phyloP scores from a whole-genome alignment of 1,140 invertebrate species.

The Lepidostoma basale region DNA sequence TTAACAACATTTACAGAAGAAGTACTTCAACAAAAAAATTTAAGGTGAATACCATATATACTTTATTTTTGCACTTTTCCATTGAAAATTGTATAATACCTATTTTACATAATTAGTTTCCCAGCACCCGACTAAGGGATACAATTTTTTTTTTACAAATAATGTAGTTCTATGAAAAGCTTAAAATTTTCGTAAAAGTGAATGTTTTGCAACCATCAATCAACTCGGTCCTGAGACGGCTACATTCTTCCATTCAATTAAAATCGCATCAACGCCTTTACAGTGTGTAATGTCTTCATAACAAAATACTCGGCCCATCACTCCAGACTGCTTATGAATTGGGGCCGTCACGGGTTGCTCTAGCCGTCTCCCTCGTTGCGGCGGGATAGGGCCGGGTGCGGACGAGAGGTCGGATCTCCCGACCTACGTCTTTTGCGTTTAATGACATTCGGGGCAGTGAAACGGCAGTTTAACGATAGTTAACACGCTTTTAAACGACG shows the following conservation, averaged over 20 bases:
- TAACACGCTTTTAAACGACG: conserved; percentile 33
- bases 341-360: conserved; percentile 1
- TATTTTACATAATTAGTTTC: too few relatives aligned
- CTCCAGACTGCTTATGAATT: conserved; percentile 41
- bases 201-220: too few relatives aligned
- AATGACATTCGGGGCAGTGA: conserved; percentile 44
- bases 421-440: conserved; percentile 22
- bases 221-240: too few relatives aligned
- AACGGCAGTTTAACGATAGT: conserved; percentile 36
- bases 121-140: too few relatives aligned
- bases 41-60: too few relatives aligned
- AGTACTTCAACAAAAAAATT: too few relatives aligned
- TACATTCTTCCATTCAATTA: conserved; percentile 15
- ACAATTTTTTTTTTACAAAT: too few relatives aligned
- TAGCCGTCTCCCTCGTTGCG: conserved; percentile 37
- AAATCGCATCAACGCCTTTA: conserved; percentile 12
- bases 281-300: conserved; percentile 3
- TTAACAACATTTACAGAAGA: too few relatives aligned
- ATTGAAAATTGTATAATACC: too few relatives aligned
- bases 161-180: too few relatives aligned
- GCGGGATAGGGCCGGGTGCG: neutral
- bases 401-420: conserved; percentile 2
- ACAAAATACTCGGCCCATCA: conserved; percentile 26
- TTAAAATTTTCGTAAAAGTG: too few relatives aligned
- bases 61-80: too few relatives aligned